Conservation (phyloP, 2,797 vertebrate species). For the Sternotherus odoratus region DNA sequence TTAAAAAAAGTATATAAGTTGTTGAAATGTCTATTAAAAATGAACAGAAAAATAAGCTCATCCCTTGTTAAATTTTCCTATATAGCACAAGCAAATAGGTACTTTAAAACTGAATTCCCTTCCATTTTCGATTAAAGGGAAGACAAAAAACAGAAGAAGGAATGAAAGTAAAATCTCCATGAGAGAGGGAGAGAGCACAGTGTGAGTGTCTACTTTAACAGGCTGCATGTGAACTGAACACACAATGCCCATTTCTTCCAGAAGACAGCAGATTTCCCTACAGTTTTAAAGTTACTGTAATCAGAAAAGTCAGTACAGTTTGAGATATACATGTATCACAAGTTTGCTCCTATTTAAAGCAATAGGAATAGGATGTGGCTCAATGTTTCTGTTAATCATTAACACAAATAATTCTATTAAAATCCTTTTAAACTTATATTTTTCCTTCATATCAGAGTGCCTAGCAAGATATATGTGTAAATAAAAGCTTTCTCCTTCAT, state of each 20-base stretch:
- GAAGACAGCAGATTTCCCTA: background rate
- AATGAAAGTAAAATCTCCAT: background rate
- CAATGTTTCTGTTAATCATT: background rate
- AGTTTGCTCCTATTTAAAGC: background rate
- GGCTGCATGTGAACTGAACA: background rate
- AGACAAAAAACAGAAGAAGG: too few relatives aligned
- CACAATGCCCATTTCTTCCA: background rate
- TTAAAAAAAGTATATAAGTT: background rate
- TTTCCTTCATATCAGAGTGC: background rate
- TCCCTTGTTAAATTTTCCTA: too few relatives aligned
- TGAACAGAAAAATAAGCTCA: background rate
- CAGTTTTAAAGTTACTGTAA: background rate
- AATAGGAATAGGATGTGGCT: background rate
- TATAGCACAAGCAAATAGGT: too few relatives aligned
- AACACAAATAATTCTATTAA: background rate
- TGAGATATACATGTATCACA: background rate
- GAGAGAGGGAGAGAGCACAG: background rate
- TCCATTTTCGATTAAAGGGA: too few relatives aligned
- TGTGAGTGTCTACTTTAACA: background rate
- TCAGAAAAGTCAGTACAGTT: background rate
- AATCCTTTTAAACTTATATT: background rate
- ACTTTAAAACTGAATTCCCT: too few relatives aligned
- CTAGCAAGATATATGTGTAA: background rate
- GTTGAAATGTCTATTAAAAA: background rate
- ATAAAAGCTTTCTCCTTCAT: fast-evolving